Base-by-base conservation (phyloP, 2,797 vertebrate genomes). In the Diglossa cyanea region DNA sequence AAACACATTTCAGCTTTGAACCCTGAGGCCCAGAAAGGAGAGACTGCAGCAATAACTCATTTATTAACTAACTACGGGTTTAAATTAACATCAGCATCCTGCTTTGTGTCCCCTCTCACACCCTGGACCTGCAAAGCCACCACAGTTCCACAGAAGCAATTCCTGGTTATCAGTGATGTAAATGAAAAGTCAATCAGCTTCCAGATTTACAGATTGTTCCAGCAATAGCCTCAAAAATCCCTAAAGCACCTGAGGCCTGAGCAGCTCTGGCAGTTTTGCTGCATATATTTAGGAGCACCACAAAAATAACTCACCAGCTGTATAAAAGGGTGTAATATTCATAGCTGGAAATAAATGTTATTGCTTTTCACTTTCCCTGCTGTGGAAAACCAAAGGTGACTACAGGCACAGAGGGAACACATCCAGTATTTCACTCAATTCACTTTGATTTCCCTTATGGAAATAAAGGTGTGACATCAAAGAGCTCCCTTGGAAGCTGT, bases 61-160 rank as follows among this genome's bases (percentile, higher is more conserved):
- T 94, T 30, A 71, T 85, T 54, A 73, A 63, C 45, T 50, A 83
- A 86, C 70, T 39, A 53, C 45, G 40, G 50, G 30, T 54, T 90
- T 68, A 53, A 85, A 73, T 68, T 39, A 82, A 60, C 67, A 48
- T 25, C 67, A 21, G 13, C 7, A 7, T 6, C 55, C 63, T 85
- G 51, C 51, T 68, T 47, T 24, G 35, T 58, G 71, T 26, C 37
- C 31, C 13, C 16, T 66, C 35, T 75, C 35, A 19, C 50, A n/a
- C 0, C 12, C 24, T 0, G 0, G 21, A 44, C 23, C 70, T 78
- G 76, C 85, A 82, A 60, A 76, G 54, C 51, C 42, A 30, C 31
- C 8, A 5, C 0, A 0, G 26, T 1, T 33, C 66, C 51, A 40
- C 0, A 0, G 68, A 45, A 83, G 50, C 3, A 18, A 65, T 35